A percentile compares a stretch with the other conserved stretches of the same genome.
These are phyloP conservation scores for Anarsia innoxiella DNA, from an alignment of 2,888 invertebrate genomes.

Conservation along the genomic window DNA sequence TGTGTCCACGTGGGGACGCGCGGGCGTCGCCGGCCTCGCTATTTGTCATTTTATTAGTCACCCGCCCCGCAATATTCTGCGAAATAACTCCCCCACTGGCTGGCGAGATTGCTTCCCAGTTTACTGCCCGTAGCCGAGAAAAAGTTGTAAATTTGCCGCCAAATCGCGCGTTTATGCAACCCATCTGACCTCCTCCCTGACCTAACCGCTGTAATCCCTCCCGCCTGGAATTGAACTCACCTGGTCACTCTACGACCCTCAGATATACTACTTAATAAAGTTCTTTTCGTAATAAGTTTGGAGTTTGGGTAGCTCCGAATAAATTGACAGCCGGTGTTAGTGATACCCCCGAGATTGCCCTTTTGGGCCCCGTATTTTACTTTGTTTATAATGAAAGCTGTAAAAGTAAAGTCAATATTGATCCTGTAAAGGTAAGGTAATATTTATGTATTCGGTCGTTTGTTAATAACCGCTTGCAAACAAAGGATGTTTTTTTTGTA, in stretches of 20 bases:
- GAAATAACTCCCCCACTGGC: slow-evolving; percentile 58
- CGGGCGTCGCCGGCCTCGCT: slow-evolving; percentile 50
- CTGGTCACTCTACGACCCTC: slow-evolving; percentile 32
- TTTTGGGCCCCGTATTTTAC: no score
- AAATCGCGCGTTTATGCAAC: slow-evolving; percentile 67
- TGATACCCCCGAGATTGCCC: no score
- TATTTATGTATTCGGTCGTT: no score
- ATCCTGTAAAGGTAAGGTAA: no score
- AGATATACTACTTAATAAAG: slow-evolving; percentile 34
- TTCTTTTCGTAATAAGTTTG: slow-evolving; percentile 11
- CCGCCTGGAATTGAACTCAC: slow-evolving; percentile 45
- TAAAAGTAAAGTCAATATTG: no score
- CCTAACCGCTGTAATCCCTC: slow-evolving; percentile 47
- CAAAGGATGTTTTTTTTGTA: no score
- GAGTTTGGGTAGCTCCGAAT: background rate
- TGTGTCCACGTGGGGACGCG: slow-evolving; percentile 37
- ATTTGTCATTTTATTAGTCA: slow-evolving; percentile 72
- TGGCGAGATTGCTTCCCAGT: slow-evolving; percentile 54
- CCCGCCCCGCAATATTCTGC: slow-evolving; percentile 61
- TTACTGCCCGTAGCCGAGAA: slow-evolving; percentile 61
- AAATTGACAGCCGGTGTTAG: background rate
- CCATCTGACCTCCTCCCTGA: slow-evolving; percentile 58
- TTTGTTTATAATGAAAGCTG: no score
- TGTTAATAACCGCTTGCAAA: no score
- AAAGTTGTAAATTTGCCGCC: slow-evolving; percentile 70